Evolutionary conservation across 2,888 invertebrate species (phyloP).

Genomic region (Pogonocherus hispidulus): DNA sequence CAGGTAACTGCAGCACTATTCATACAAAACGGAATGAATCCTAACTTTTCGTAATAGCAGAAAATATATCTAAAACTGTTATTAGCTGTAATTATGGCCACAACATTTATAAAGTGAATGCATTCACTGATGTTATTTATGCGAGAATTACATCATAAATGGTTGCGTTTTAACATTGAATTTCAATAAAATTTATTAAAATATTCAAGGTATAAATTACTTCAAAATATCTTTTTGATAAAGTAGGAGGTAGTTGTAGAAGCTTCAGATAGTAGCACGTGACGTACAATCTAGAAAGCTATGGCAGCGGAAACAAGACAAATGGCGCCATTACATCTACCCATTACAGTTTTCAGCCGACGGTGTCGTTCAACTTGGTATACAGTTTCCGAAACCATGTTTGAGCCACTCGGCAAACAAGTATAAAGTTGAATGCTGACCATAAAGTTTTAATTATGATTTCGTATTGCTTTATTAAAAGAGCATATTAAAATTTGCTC

Average conservation of each 20-base stretch:
- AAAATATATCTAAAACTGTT: no score
- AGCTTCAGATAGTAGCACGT: conserved; percentile 44
- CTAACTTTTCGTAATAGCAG: no score
- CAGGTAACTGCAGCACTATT: no score
- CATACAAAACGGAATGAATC: no score
- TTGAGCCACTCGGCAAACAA: conserved; percentile 31
- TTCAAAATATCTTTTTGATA: conserved; percentile 39
- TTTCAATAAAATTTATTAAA: conserved; percentile 21
- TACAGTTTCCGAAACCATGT: conserved; percentile 14
- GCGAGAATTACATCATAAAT: no score
- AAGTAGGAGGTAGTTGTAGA: conserved; percentile 37
- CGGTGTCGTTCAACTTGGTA: neutral
- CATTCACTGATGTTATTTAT: no score
- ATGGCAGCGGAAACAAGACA: conserved; percentile 40
- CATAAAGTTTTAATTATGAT: conserved; percentile 44
- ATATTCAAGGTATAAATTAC: conserved; percentile 41
- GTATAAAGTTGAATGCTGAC: conserved; percentile 40
- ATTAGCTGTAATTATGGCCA: no score
- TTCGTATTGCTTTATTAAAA: conserved; percentile 37
- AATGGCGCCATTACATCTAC: conserved; percentile 39
- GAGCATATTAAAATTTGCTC: conserved; percentile 15
- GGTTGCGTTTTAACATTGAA: neutral
- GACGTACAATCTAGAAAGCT: conserved; percentile 43
- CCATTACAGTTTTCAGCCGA: conserved; percentile 28
- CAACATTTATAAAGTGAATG: no score